Evolutionary conservation across 2,797 vertebrate species (phyloP).

Genomic region (Lutjanus argentimaculatus): DNA sequence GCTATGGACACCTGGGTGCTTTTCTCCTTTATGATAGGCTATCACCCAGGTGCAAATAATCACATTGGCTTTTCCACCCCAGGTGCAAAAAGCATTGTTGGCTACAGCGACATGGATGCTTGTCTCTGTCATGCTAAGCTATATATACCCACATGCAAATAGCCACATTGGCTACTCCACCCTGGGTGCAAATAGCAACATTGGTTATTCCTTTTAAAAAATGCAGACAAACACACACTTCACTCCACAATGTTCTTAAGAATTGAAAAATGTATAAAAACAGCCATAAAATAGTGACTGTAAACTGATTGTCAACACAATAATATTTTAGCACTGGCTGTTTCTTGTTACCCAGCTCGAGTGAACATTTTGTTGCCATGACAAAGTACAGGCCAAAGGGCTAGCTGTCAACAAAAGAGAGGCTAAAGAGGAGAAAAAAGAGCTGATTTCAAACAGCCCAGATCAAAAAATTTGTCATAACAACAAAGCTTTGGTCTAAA

Average conservation of each 20-base stretch:
- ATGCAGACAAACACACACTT: not conserved
- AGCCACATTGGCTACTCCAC: no score
- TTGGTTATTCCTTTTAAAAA: not conserved
- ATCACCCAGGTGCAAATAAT: no score
- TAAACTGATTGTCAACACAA: slow-evolving; percentile 16
- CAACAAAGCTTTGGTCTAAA: slow-evolving; percentile 93
- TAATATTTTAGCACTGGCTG: slow-evolving; percentile 31
- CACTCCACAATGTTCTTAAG: not conserved
- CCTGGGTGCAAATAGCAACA: no score
- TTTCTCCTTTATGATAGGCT: no score
- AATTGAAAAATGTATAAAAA: slow-evolving; percentile 12
- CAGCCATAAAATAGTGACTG: not conserved
- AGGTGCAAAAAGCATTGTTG: no score
- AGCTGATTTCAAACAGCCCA: slow-evolving; percentile 90
- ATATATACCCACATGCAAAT: no score
- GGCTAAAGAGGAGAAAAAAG: slow-evolving; percentile 88
- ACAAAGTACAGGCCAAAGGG: slow-evolving; percentile 91
- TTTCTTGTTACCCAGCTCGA: slow-evolving; percentile 44
- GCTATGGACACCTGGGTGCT: no score
- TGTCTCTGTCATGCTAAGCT: no score
- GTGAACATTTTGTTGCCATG: slow-evolving; percentile 86
- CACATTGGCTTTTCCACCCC: no score
- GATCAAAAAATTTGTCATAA: slow-evolving; percentile 96
- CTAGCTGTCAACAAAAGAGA: slow-evolving; percentile 85
- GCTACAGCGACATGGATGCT: no score